Conservation (phyloP, 2,797 vertebrate species). For the Hippopotamyrus pictus region DNA sequence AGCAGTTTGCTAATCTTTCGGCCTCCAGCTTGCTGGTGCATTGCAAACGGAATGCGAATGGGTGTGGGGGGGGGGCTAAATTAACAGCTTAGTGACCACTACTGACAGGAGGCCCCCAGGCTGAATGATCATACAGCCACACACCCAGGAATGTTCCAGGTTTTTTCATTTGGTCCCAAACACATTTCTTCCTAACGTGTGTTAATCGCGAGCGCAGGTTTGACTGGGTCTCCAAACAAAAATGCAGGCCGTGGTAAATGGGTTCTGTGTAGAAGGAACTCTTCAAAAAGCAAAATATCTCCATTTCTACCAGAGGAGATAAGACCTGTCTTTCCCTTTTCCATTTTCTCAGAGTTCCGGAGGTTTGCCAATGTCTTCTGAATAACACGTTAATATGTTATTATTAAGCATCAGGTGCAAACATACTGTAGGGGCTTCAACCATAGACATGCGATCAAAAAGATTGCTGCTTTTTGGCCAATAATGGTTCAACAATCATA, state of each 20-base stretch:
- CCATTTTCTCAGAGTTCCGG: background rate
- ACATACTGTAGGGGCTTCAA: background rate
- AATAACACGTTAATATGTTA: background rate
- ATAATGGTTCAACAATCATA: background rate
- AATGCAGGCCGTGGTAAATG: background rate
- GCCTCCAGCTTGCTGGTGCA: conserved; percentile 12
- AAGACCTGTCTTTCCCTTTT: background rate
- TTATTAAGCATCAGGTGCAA: background rate
- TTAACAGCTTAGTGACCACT: conserved; percentile 14
- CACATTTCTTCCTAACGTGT: background rate
- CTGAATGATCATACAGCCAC: background rate
- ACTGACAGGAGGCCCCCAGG: background rate
- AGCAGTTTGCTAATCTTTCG: conserved; percentile 22
- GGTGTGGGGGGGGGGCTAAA: conserved; percentile 1
- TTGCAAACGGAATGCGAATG: conserved; percentile 2
- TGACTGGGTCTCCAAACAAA: background rate
- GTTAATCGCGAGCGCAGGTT: background rate
- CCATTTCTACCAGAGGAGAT: background rate
- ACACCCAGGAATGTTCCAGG: background rate
- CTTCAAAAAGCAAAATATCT: background rate
- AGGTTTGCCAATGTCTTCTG: background rate
- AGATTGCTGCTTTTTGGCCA: background rate
- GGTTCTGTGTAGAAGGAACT: background rate
- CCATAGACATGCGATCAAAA: background rate
- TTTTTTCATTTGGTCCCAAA: background rate